Conservation (phyloP, 37 sponge, comb jelly and placozoan species). For the Beroe ovata region DNA sequence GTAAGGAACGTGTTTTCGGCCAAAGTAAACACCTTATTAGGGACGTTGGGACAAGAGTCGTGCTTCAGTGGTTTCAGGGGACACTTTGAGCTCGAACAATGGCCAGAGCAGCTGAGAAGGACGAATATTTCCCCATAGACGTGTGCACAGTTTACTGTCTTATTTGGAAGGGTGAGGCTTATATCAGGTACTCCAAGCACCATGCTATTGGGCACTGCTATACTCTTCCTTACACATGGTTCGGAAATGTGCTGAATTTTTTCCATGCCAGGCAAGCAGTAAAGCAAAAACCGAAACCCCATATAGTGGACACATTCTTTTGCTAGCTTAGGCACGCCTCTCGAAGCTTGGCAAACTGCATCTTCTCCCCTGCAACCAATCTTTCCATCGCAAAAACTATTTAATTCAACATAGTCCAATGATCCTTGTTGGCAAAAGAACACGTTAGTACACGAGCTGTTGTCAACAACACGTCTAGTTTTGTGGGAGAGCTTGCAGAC, state of each 20-base stretch:
- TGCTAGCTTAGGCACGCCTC: neutral
- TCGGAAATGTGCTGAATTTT: neutral
- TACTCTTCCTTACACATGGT: neutral
- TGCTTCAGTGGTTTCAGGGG: neutral
- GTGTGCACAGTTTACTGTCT: neutral
- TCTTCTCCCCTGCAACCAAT: neutral
- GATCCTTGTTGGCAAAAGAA: neutral
- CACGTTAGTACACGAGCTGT: neutral
- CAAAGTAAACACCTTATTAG: neutral
- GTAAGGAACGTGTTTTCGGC: neutral
- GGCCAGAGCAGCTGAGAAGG: neutral
- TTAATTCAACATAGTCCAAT: neutral
- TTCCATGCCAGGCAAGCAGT: neutral
- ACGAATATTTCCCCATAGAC: slow-evolving; percentile 12
- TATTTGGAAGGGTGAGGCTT: neutral
- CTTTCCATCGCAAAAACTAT: neutral
- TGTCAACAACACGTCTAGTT: neutral
- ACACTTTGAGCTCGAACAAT: neutral
- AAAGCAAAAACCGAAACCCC: neutral
- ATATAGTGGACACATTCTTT: neutral
- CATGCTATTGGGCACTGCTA: no score
- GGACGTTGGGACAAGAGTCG: neutral
- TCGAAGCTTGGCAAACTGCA: neutral
- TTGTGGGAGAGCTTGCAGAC: neutral
- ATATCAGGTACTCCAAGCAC: no score